phyloP scores from a whole-genome alignment of 2,888 invertebrate genomes.

The Nemotelus nigrinus region DNA sequence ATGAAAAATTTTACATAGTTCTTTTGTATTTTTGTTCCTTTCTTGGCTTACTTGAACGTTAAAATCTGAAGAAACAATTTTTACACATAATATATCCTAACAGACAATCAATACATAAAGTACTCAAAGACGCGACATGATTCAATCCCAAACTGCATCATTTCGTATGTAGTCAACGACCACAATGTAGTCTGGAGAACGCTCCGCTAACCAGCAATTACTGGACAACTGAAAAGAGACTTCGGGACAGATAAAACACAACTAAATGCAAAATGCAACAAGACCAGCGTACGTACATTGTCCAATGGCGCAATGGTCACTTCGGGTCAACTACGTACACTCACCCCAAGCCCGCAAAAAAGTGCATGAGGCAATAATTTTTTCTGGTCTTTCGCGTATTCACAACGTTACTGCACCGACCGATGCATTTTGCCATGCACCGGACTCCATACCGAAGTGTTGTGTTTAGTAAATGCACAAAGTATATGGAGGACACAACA shows the following conservation, averaged over 20 bases:
- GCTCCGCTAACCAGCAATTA: conserved; percentile 11
- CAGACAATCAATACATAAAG: conserved; percentile 19
- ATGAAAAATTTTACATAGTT: too few relatives aligned
- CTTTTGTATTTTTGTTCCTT: too few relatives aligned
- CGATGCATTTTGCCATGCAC: conserved; percentile 12
- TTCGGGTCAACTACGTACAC: conserved; percentile 45
- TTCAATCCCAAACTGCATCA: too few relatives aligned
- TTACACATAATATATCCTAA: not conserved
- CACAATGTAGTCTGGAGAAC: conserved; percentile 17
- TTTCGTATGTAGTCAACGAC: conserved; percentile 33
- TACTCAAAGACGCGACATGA: too few relatives aligned
- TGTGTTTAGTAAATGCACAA: not conserved
- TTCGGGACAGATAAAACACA: conserved; percentile 16
- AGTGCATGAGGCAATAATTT: conserved; percentile 26
- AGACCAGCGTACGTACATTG: not conserved
- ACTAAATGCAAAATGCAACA: conserved; percentile 25
- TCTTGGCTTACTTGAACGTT: not conserved
- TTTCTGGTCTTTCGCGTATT: conserved; percentile 29
- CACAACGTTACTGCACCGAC: conserved; percentile 4
- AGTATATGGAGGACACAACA: conserved; percentile 28
- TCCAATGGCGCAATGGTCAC: conserved; percentile 38
- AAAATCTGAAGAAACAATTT: not conserved
- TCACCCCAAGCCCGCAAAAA: conserved; percentile 40
- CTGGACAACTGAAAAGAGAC: conserved; percentile 15
- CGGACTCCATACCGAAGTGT: not conserved